Conservation (phyloP, 30 jellyfish, hydroid and myxozoan genomes). For the Phacellophora camtschatica region DNA sequence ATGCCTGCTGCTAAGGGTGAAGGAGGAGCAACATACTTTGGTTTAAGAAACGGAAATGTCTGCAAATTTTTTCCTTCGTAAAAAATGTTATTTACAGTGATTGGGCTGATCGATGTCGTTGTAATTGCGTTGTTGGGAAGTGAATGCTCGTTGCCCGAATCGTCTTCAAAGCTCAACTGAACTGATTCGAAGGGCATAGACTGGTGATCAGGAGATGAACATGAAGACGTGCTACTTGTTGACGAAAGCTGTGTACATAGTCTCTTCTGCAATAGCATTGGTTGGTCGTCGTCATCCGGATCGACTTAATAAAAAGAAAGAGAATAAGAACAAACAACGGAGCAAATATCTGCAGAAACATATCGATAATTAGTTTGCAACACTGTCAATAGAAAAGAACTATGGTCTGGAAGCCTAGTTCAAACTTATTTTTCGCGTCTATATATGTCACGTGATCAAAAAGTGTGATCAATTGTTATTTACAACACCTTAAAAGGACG, state of each 20-base stretch:
- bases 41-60: slow-evolving; percentile 80
- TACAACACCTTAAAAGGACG: too few relatives aligned
- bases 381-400: too few relatives aligned
- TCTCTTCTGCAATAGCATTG: slow-evolving; percentile 69
- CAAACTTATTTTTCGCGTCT: too few relatives aligned
- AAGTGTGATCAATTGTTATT: too few relatives aligned
- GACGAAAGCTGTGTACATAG: slow-evolving; percentile 61
- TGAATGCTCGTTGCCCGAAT: slow-evolving; percentile 88
- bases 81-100: slow-evolving; percentile 7
- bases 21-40: slow-evolving; percentile 97
- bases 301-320: slow-evolving; percentile 53
- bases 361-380: too few relatives aligned
- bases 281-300: slow-evolving; percentile 82
- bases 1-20: slow-evolving; percentile 99
- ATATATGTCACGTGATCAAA: too few relatives aligned
- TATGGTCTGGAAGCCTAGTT: too few relatives aligned
- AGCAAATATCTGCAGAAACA: too few relatives aligned
- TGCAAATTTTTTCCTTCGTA: slow-evolving; percentile 76
- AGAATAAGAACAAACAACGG: neutral
- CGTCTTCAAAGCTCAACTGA: slow-evolving; percentile 79
- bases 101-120: slow-evolving; percentile 25
- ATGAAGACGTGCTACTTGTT: slow-evolving; percentile 85
- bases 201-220: slow-evolving; percentile 89
- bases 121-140: slow-evolving; percentile 32
- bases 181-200: slow-evolving; percentile 45